Evolutionary conservation across 2,797 vertebrate species (phyloP), one percentile per base, ranked within the genome.

Genomic region (Sarcoramphus papa): DNA sequence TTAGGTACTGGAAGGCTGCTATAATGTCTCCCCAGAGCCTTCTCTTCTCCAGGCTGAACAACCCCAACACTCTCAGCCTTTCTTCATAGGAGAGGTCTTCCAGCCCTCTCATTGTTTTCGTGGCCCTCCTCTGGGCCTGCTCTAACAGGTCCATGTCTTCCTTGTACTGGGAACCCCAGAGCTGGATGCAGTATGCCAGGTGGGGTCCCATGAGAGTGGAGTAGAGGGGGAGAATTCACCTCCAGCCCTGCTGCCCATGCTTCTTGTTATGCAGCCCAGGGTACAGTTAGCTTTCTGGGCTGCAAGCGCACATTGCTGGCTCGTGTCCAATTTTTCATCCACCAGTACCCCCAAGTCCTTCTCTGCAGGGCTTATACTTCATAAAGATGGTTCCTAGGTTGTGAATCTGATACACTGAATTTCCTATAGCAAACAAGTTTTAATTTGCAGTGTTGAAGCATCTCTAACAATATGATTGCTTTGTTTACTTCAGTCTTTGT

Each of bases 281-380:
- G 8, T 54, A 19, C 1, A 3, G 10, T 5, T 82, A 37, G 12
- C 19, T 21, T 82, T 92, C 37, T 85, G 43, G 56, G n/a, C 67
- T 70, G 22, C 7, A 3, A 40, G 7, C 6, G 1, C 54, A 4
- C 13, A 6, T 51, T 81, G 22, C 14, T 0, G 0, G 28, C 8
- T 85, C 37, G 14, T 7, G 7, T 74, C 50, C 50, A 56, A 3
- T 6, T 90, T 90, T 74, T 92, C 9, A 12, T 27, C n/a, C 37
- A 35, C 17, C 0, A 0, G 7, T 48, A 53, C 28, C 5, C 33
- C 5, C 11, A 57, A 28, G 17, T 67, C 40, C n/a, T 82, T 33
- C 23, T 83, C 28, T 64, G 27, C 14, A 56, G n/a, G 28, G 17
- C 37, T 83, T 56, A 9, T 77, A 28, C 16, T 56, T 74, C 7